These are phyloP conservation scores for Pseudomyrmex flavicornis DNA, from an alignment of 1,140 invertebrate species.

Conservation along the genomic window DNA sequence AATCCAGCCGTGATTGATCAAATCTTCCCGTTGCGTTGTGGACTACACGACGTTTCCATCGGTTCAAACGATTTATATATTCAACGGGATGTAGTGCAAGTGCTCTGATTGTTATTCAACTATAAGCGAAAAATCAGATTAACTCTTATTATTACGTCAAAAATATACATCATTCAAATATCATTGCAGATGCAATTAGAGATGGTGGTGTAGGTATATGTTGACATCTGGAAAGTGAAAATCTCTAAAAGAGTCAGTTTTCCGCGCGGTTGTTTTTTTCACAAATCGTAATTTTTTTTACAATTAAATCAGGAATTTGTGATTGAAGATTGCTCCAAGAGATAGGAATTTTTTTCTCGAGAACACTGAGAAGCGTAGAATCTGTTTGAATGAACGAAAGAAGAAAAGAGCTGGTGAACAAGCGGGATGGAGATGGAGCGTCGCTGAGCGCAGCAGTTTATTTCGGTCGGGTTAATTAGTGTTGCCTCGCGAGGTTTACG, in stretches of 20 bases:
- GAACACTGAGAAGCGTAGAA: constrained; percentile 35
- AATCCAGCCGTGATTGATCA: constrained; percentile 31
- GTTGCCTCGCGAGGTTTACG: constrained; percentile 85
- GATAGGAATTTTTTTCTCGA: constrained; percentile 41
- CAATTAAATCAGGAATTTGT: constrained; percentile 11
- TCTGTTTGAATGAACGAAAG: constrained; percentile 53
- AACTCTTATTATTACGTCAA: neutral
- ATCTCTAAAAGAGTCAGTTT: neutral
- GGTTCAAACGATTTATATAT: neutral
- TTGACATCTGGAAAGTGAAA: too few species aligned
- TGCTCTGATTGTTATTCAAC: neutral
- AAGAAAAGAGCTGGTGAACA: constrained; percentile 69
- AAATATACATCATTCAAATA: neutral
- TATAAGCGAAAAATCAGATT: neutral
- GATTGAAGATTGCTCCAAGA: constrained; percentile 15
- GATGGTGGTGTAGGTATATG: too few species aligned
- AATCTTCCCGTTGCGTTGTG: constrained; percentile 18
- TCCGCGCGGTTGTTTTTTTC: neutral
- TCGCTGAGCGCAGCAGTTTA: constrained; percentile 81
- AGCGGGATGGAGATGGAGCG: constrained; percentile 68
- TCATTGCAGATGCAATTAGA: too few species aligned
- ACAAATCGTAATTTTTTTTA: neutral
- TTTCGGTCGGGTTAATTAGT: constrained; percentile 85
- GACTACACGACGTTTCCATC: constrained; percentile 32
- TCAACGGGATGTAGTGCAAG: neutral